Evolutionary conservation across 35 echinoderm and acorn worm species (phyloP), one percentile per base, ranked within the genome.

Genomic region (Anneissia japonica): DNA sequence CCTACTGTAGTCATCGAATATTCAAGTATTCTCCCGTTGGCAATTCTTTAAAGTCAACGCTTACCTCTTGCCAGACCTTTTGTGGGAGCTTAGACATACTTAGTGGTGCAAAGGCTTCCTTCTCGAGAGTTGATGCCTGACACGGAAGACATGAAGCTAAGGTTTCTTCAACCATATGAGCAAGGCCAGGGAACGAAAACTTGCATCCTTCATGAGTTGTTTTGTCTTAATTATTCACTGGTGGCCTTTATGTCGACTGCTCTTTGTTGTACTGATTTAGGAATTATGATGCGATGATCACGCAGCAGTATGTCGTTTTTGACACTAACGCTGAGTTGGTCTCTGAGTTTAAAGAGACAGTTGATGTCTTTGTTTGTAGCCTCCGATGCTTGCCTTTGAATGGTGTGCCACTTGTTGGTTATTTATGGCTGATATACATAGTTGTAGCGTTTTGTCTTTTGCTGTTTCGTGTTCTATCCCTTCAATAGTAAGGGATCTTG

Each of bases 201-300:
- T 96, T 92, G 46, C 89, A 78, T 13, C 94, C n/a, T n/a, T 26
- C 13, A 97, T 30, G 17, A 92, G 74, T 32, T 72, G 55, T 74
- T 97, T 97, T 23, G 90, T 97, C 28, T 90, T 92, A 7, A 89
- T 81, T 6, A 92, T 77, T 0, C 94, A 90, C 55, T 92, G 90
- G 46, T 97, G 90, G 4, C 87, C 94, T 34, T 87, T 30, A 97
- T 75, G 31, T 97, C 83, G 21, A 86, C 36, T 6, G 84, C 81
- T 40, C 73, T 77, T 32, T 89, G 80, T 37, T 73, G 46, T 31
- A 95, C 32, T 26, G 64, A 2, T 38, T 56, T 33, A 17, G 89
- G 89, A n/a, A n/a, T n/a, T n/a, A n/a, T n/a, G n/a, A n/a, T n/a
- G n/a, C n/a, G n/a, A n/a, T n/a, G n/a, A n/a, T n/a, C n/a, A n/a